Conservation (phyloP, 2,888 invertebrate genomes). For the Pegoplata infirma region DNA sequence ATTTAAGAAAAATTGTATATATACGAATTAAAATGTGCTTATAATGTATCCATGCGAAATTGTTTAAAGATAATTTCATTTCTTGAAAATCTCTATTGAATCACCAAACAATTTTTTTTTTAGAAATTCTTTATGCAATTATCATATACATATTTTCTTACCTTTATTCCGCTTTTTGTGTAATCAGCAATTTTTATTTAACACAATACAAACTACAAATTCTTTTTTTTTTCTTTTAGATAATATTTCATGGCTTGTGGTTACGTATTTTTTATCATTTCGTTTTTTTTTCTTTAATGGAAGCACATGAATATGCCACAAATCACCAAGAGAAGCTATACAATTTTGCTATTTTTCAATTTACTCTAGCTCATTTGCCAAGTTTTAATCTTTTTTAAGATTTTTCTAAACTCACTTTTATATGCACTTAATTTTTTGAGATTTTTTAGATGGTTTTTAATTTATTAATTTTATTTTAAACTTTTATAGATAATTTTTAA, state of each 20-base stretch:
- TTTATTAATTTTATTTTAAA: conserved; percentile 1
- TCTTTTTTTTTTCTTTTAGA: background rate
- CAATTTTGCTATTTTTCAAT: conserved; percentile 8
- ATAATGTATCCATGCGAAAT: conserved; percentile 30
- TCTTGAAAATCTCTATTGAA: background rate
- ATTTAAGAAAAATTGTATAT: background rate
- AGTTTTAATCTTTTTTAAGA: background rate
- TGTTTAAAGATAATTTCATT: background rate
- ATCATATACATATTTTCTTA: conserved; percentile 10
- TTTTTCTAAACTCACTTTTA: background rate
- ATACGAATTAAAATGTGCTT: background rate
- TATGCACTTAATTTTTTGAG: conserved; percentile 26
- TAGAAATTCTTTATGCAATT: background rate
- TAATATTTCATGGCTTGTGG: conserved; percentile 25
- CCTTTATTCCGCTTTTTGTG: conserved; percentile 26
- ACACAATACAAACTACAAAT: background rate
- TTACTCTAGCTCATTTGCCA: background rate
- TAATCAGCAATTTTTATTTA: conserved; percentile 27
- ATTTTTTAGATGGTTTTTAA: conserved; percentile 3
- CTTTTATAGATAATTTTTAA: conserved; percentile 45
- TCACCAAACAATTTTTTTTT: background rate
- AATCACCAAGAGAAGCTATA: background rate
- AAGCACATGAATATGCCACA: conserved; percentile 50
- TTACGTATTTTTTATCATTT: conserved; percentile 54
- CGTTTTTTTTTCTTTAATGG: conserved; percentile 9